Percentiles rank a stretch among this genome's conserved stretches.
Evolutionary conservation across 2,797 vertebrate genomes (phyloP).

Genomic region (Sebastes oblongus): DNA sequence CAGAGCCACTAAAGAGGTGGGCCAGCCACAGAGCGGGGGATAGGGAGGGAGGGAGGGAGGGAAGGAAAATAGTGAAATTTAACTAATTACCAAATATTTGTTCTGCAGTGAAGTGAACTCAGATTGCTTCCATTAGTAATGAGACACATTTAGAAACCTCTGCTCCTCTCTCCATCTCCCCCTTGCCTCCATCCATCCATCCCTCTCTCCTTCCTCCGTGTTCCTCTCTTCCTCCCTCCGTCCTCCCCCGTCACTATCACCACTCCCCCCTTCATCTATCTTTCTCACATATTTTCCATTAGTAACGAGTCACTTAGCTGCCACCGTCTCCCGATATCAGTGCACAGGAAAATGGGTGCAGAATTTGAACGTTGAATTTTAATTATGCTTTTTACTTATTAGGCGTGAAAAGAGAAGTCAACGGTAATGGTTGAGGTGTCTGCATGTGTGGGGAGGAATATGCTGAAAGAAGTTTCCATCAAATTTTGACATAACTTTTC

Average conservation of each 20-base stretch:
- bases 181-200: background rate
- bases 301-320: slow-evolving; percentile 51
- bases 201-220: background rate
- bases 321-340: slow-evolving; percentile 29
- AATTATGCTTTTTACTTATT: slow-evolving; percentile 40
- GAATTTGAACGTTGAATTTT: slow-evolving; percentile 36
- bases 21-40: background rate
- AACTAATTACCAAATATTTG: slow-evolving; percentile 69
- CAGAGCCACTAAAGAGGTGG: background rate
- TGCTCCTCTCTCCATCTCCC: background rate
- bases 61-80: slow-evolving; percentile 34
- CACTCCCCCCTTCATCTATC: slow-evolving; percentile 20
- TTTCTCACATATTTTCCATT: slow-evolving; percentile 53
- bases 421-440: background rate
- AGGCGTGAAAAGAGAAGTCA: slow-evolving; percentile 9
- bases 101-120: slow-evolving; percentile 40
- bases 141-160: slow-evolving; percentile 36
- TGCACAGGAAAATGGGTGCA: slow-evolving; percentile 13
- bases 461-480: background rate
- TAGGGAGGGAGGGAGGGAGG: no score
- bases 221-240: background rate
- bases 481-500: background rate
- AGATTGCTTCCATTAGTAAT: slow-evolving; percentile 43
- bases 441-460: background rate
- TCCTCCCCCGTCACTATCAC: background rate